A percentile compares a stretch with the other conserved stretches of the same genome.
Evolutionary conservation across 2,797 vertebrate genomes (phyloP).

Genomic region (Toxotes lorentzi): DNA sequence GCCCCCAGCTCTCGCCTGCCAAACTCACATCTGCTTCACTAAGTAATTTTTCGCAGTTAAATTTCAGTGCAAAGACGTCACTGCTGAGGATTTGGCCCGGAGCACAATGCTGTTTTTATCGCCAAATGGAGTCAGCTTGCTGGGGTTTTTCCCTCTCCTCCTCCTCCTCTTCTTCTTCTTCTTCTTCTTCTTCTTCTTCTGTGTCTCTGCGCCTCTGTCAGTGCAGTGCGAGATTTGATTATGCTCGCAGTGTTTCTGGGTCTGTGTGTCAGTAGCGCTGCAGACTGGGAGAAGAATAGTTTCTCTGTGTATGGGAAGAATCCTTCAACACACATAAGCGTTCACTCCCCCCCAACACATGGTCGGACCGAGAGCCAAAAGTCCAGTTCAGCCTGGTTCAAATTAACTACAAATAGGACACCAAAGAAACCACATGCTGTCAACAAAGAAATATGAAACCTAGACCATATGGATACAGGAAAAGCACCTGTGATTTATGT

Average conservation of each 20-base stretch:
- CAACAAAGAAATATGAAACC: slow-evolving; percentile 37
- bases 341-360: slow-evolving; percentile 36
- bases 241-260: slow-evolving; percentile 78
- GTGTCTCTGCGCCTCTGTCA: slow-evolving; percentile 40
- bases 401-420: slow-evolving; percentile 54
- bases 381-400: slow-evolving; percentile 50
- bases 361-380: slow-evolving; percentile 23
- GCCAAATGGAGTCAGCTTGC: slow-evolving; percentile 73
- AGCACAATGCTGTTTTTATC: slow-evolving; percentile 81
- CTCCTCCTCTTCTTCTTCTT: slow-evolving; percentile 24
- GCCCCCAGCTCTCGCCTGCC: slow-evolving; percentile 63
- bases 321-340: slow-evolving; percentile 40
- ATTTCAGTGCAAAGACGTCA: slow-evolving; percentile 82
- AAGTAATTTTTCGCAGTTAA: slow-evolving; percentile 75
- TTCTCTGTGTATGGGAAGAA: slow-evolving; percentile 66
- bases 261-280: slow-evolving; percentile 82
- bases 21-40: slow-evolving; percentile 83
- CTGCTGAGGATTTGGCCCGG: slow-evolving; percentile 64
- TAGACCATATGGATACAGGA: slow-evolving; percentile 28
- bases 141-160: slow-evolving; percentile 52
- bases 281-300: slow-evolving; percentile 69
- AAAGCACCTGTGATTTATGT: slow-evolving; percentile 51
- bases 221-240: slow-evolving; percentile 68
- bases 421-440: slow-evolving; percentile 39
- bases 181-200: slow-evolving; percentile 14